Conservation (phyloP, 35 echinoderm and acorn worm genomes). For the Eucidaris tribuloides region DNA sequence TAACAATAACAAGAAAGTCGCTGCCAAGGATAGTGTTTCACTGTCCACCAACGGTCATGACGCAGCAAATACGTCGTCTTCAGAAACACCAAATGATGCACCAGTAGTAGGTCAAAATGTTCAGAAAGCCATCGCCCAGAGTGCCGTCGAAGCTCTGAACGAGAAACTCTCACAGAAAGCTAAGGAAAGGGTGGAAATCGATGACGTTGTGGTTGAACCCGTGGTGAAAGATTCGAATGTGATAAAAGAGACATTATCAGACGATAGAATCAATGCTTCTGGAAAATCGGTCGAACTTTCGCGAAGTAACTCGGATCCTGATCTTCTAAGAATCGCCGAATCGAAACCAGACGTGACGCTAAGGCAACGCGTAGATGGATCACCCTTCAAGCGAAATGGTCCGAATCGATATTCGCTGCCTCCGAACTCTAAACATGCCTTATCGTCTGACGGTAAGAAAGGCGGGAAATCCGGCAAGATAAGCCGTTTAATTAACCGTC, state of each 20-base stretch:
- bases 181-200: background rate
- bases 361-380: background rate
- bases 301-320: conserved; percentile 3
- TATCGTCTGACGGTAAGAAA: conserved; percentile 2
- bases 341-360: conserved; percentile 6
- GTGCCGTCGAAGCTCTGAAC: background rate
- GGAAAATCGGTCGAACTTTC: background rate
- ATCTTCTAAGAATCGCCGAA: background rate
- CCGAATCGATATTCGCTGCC: conserved; percentile 11
- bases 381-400: background rate
- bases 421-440: background rate
- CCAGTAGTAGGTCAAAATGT: background rate
- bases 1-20: background rate
- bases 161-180: background rate
- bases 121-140: background rate
- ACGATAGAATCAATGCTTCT: background rate
- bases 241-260: background rate
- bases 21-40: background rate
- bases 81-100: no score
- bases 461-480: conserved; percentile 1
- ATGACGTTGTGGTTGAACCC: background rate
- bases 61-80: no score
- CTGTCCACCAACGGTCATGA: background rate
- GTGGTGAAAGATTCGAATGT: background rate
- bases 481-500: conserved; percentile 6